These are phyloP conservation scores for Rhagonycha lutea DNA, from an alignment of 2,888 invertebrate species.

Conservation along the genomic window DNA sequence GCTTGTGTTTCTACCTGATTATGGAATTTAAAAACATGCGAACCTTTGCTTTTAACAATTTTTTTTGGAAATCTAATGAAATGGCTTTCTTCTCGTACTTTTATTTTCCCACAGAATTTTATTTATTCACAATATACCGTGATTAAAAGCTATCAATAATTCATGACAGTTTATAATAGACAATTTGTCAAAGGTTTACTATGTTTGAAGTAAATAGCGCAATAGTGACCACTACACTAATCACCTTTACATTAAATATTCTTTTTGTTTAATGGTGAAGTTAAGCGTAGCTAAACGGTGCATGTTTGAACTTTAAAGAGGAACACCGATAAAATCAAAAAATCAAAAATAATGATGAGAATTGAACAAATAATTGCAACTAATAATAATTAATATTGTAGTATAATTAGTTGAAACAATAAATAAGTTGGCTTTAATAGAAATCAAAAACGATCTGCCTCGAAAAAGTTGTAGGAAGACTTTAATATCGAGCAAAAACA, in stretches of 20 bases:
- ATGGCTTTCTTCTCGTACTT: too few species aligned
- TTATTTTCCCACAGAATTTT: too few species aligned
- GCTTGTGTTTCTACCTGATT: too few species aligned
- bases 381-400: too few species aligned
- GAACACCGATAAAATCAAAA: background rate
- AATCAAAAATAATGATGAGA: background rate
- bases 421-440: background rate
- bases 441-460: slow-evolving; percentile 8
- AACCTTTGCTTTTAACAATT: too few species aligned
- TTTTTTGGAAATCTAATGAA: too few species aligned
- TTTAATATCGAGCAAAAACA: slow-evolving; percentile 18
- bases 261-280: background rate
- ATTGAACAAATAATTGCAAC: too few species aligned
- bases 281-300: background rate
- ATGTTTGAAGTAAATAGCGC: background rate
- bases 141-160: too few species aligned
- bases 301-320: background rate
- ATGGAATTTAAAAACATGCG: too few species aligned
- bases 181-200: background rate
- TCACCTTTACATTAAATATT: background rate
- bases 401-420: background rate
- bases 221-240: background rate
- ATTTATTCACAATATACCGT: too few species aligned
- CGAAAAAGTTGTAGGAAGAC: slow-evolving; percentile 6
- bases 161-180: too few species aligned